Percentiles rank a stretch among this genome's conserved stretches.
Evolutionary conservation across 2,797 vertebrate genomes (phyloP).

Genomic region (Vespertilio murinus): DNA sequence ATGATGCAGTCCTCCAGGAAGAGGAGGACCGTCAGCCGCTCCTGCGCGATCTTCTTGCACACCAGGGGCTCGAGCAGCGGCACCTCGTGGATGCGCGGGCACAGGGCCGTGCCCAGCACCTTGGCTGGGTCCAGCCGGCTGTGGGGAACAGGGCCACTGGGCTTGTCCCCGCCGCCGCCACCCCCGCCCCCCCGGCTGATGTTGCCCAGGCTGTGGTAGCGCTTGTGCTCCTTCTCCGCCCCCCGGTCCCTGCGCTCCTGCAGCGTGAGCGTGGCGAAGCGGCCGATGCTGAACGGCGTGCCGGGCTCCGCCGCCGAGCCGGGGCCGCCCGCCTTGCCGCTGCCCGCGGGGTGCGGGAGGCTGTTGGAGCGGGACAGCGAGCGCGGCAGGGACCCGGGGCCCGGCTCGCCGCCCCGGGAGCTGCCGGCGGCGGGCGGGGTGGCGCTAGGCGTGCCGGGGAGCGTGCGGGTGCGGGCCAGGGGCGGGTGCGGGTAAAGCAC

Average conservation of each 20-base stretch:
- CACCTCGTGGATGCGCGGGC: constrained; percentile 93
- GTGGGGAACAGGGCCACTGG: constrained; percentile 86
- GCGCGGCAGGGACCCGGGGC: constrained; percentile 87
- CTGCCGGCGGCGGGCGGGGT: constrained; percentile 68
- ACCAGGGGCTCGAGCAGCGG: constrained; percentile 94
- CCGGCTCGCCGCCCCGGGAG: not conserved
- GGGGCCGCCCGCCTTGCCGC: not conserved
- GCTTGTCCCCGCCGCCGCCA: constrained; percentile 88
- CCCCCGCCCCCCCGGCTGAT: constrained; percentile 92
- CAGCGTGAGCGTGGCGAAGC: constrained; percentile 91
- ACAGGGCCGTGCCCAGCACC: constrained; percentile 92
- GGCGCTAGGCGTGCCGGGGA: constrained; percentile 84
- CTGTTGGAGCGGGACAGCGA: constrained; percentile 94
- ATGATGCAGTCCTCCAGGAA: constrained; percentile 97
- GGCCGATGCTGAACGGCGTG: constrained; percentile 89
- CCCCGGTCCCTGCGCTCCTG: constrained; percentile 90
- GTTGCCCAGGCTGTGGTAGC: constrained; percentile 94
- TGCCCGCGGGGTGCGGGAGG: constrained; percentile 78
- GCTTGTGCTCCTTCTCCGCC: constrained; percentile 92
- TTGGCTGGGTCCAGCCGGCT: constrained; percentile 90
- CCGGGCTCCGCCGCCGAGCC: not conserved
- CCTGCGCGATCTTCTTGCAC: constrained; percentile 96
- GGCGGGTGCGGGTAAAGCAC: constrained; percentile 89
- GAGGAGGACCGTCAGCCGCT: constrained; percentile 92
- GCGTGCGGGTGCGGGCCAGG: constrained; percentile 89